Evolutionary conservation across 2,797 vertebrate genomes (phyloP).

Genomic region (Alfaro cultratus): DNA sequence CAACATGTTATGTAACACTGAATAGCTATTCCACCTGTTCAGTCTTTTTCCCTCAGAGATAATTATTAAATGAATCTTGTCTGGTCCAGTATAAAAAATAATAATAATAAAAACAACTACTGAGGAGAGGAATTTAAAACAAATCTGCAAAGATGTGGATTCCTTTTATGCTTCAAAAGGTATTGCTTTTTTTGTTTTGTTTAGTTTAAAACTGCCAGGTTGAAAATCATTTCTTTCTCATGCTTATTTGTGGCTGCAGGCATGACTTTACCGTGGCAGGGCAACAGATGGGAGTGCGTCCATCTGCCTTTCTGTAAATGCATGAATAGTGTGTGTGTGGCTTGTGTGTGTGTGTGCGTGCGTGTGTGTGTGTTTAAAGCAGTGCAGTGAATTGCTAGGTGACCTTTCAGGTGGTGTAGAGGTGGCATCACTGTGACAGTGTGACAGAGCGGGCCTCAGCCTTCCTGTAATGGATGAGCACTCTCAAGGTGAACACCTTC

Average conservation of each 20-base stretch:
- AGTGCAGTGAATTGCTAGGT: conserved; percentile 71
- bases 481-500: conserved; percentile 83
- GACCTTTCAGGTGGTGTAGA: conserved; percentile 82
- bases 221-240: conserved; percentile 31
- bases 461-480: conserved; percentile 84
- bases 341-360: conserved; percentile 17
- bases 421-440: conserved; percentile 82
- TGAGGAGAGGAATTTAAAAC: neutral
- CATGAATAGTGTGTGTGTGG: conserved; percentile 43
- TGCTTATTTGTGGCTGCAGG: conserved; percentile 49
- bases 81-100: neutral
- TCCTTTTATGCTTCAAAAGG: neutral
- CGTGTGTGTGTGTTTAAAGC: conserved; percentile 46
- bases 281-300: conserved; percentile 71
- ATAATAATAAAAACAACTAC: neutral
- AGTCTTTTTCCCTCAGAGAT: neutral
- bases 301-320: conserved; percentile 51
- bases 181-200: neutral
- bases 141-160: neutral
- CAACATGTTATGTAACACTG: neutral
- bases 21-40: neutral
- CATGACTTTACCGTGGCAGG: conserved; percentile 52
- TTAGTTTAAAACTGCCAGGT: conserved; percentile 11
- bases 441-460: conserved; percentile 82
- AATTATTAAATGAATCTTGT: neutral